Percentiles rank a stretch among this genome's conserved stretches.
These are phyloP conservation scores for Pipra filicauda DNA, from an alignment of 2,113 vertebrate species.

Conservation along the genomic window DNA sequence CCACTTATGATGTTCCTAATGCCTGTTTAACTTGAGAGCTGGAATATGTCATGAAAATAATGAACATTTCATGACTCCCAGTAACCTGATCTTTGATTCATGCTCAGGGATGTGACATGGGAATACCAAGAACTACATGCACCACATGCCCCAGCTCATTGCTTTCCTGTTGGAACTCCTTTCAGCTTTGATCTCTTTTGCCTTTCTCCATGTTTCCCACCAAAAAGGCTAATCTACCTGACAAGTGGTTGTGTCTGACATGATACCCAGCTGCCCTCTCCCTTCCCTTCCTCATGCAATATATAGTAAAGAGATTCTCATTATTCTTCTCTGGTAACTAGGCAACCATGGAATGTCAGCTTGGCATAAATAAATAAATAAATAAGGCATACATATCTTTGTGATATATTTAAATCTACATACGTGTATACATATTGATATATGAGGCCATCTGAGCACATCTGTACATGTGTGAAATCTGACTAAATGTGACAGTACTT, in stretches of 20 bases:
- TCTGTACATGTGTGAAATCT: neutral
- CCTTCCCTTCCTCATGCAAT: slow-evolving; percentile 6
- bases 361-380: slow-evolving; percentile 60
- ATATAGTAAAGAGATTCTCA: slow-evolving; percentile 54
- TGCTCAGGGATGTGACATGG: neutral
- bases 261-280: neutral
- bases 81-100: neutral
- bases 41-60: neutral
- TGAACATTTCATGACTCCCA: neutral
- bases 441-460: neutral
- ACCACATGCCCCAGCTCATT: neutral
- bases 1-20: neutral
- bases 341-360: slow-evolving; percentile 63
- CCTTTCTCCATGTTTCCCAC: neutral
- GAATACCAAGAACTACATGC: neutral
- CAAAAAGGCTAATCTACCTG: neutral
- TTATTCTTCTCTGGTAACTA: slow-evolving; percentile 67
- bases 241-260: slow-evolving; percentile 28
- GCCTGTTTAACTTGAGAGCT: neutral
- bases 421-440: neutral
- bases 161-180: neutral
- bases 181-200: neutral
- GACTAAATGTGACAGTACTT: neutral
- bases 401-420: slow-evolving; percentile 18
- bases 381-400: slow-evolving; percentile 31